Conservation (phyloP, 1,140 invertebrate genomes). For the Drosophila novamexicana region DNA sequence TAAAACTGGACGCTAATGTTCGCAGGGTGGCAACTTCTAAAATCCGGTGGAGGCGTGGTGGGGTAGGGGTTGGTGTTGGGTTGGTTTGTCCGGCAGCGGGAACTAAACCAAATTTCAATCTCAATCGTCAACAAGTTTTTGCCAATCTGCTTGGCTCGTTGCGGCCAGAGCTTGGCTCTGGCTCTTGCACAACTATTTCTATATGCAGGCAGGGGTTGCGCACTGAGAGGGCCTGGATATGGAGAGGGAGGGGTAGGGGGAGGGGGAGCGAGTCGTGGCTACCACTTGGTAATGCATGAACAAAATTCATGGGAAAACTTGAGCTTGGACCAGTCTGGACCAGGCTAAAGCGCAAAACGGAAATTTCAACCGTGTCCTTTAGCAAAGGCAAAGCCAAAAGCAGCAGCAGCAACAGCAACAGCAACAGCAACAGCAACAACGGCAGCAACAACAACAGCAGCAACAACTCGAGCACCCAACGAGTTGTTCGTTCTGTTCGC, state of each 20-base stretch:
- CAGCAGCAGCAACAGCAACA: not conserved
- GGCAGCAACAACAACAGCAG: constrained; percentile 10
- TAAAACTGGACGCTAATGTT: constrained; percentile 49
- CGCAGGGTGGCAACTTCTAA: constrained; percentile 22
- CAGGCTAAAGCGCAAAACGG: constrained; percentile 64
- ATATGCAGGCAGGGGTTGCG: constrained; percentile 16
- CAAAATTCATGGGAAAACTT: constrained; percentile 80
- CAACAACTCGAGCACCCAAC: constrained; percentile 21
- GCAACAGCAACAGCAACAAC: constrained; percentile 30
- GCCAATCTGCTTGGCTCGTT: constrained; percentile 33
- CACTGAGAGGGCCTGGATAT: not conserved
- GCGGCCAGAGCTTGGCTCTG: constrained; percentile 13
- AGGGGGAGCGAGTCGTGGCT: not conserved
- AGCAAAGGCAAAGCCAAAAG: constrained; percentile 57
- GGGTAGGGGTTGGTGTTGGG: not conserved
- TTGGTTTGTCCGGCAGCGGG: constrained; percentile 14
- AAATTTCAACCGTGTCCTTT: constrained; percentile 75
- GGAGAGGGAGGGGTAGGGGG: not conserved
- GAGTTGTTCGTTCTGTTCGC: constrained; percentile 30
- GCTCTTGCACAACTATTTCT: constrained; percentile 59
- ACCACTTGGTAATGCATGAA: constrained; percentile 71
- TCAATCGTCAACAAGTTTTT: constrained; percentile 81
- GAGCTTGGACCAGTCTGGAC: constrained; percentile 51
- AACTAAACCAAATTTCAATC: constrained; percentile 77
- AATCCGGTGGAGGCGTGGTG: not conserved